Evolutionary conservation across 2,797 vertebrate species (phyloP), one percentile per base, ranked within the genome.

Genomic region (Hybognathus amarus): DNA sequence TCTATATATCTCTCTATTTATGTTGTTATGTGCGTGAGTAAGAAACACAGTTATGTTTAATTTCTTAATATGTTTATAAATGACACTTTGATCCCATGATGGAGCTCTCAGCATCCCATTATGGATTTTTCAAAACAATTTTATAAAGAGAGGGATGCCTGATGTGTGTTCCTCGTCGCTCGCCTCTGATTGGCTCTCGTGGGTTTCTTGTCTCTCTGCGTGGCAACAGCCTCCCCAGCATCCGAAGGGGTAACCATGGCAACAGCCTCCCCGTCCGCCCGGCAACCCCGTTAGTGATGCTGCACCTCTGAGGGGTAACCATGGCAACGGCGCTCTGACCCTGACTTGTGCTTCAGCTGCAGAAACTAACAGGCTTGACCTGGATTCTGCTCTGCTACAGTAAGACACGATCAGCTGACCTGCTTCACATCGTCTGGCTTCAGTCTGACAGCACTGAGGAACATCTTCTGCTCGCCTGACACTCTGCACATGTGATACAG

Each of bases 321-420:
- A 92, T 89, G 87, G 93, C 85, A 94, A 95, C 91, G 88, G 83
- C 79, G 86, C 92, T 88, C 91, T 94, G 93, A 94, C 93, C 94
- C 94, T 83, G 87, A 77, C 77, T 74, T 15, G 66, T 84, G 86
- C 89, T 89, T 76, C 52, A 27, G 88, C 89, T 90, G 85, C 91
- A 88, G 90, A 79, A 88, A 87, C 91, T 84, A 86, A 87, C 87
- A 88, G 85, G 91, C 93, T 93, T 95, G 95, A 95, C 94, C 94
- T 95, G 94, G 88, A 94, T 95, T 93, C 87, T 68, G 87, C 85
- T 73, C 83, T 20, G 82, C 88, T 83, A 50, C 68, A 79, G 77
- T 69, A 56, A 52, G 71, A 87, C 87, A 90, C 77, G 83, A 88
- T 83, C 88, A 61, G 69, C 85, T 93, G 93, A 92, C 91, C 90